phyloP scores from a whole-genome alignment of 2,797 vertebrate species.

The Peromyscus nudipes region DNA sequence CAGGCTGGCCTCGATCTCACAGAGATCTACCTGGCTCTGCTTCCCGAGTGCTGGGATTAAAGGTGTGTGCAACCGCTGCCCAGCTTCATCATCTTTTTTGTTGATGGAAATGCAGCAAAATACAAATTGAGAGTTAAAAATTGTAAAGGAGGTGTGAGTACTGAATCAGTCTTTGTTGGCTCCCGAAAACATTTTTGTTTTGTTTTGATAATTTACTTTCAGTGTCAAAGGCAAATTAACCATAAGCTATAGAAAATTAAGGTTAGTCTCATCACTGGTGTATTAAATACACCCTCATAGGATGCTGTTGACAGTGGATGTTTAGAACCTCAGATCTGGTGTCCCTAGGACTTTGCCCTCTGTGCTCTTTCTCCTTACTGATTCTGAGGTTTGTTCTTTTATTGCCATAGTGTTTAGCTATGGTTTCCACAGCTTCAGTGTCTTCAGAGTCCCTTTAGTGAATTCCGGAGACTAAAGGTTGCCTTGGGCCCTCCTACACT shows the following conservation, averaged over 20 bases:
- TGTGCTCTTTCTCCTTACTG: not conserved
- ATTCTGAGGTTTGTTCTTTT: not conserved
- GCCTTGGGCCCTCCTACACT: accelerated
- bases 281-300: not conserved
- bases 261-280: not conserved
- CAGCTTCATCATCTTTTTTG: not conserved
- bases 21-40: no score
- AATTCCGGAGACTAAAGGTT: not conserved
- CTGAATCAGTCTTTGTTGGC: not conserved
- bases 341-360: not conserved
- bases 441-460: not conserved
- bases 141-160: not conserved
- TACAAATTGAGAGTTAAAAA: not conserved
- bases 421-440: not conserved
- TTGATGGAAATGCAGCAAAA: not conserved
- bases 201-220: not conserved
- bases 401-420: not conserved
- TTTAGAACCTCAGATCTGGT: not conserved
- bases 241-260: not conserved
- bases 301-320: not conserved
- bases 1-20: no score
- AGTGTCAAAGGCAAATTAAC: conserved; percentile 17
- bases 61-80: no score
- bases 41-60: no score
- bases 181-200: not conserved